Conservation (phyloP, 2,113 vertebrate genomes). For the Saguinus imperator region DNA sequence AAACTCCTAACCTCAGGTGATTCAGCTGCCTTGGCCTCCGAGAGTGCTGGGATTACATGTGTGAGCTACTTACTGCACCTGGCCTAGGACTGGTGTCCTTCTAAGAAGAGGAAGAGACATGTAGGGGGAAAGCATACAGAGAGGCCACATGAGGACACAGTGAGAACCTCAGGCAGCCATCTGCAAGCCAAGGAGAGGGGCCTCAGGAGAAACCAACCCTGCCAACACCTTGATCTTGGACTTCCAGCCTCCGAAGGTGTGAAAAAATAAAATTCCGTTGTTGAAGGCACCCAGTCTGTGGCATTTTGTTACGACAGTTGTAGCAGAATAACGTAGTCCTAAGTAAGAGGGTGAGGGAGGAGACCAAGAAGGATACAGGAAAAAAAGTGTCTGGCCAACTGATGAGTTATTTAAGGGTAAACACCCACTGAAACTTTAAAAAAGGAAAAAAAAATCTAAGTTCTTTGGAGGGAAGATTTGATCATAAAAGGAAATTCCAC, state of each 20-base stretch:
- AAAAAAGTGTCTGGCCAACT: not conserved
- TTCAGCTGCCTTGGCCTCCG: no score
- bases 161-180: not conserved
- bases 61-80: no score
- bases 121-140: not conserved
- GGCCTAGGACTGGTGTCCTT: not conserved
- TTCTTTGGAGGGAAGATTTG: not conserved
- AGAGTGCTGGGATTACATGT: no score
- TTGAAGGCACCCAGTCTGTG: not conserved
- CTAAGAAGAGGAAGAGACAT: not conserved
- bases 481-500: not conserved
- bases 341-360: not conserved
- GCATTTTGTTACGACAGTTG: not conserved
- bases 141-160: not conserved
- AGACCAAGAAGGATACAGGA: not conserved
- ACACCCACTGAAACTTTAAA: not conserved
- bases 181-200: not conserved
- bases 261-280: conserved; percentile 36
- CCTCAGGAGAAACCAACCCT: not conserved
- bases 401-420: not conserved
- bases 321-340: not conserved
- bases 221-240: not conserved
- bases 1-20: no score
- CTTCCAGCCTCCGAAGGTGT: not conserved
- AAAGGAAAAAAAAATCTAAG: not conserved